Percentiles rank a stretch among this genome's conserved stretches.
Conservation (phyloP, 1,140 invertebrate species). For the Acromyrmex charruanus region DNA sequence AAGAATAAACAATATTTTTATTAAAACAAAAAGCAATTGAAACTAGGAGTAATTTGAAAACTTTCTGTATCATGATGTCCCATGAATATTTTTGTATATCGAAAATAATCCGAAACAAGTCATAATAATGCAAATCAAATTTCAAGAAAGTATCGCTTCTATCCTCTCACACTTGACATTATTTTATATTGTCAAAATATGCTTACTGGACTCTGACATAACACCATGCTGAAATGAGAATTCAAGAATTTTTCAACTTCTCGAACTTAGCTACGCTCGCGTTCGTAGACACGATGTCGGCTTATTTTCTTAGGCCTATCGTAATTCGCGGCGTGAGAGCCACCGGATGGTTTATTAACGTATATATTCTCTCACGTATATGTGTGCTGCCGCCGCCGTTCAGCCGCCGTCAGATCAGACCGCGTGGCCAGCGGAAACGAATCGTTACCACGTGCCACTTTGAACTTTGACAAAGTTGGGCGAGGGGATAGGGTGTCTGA, state of each 20-base stretch:
- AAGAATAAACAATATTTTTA: neutral
- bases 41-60: neutral
- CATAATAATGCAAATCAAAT: neutral
- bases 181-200: neutral
- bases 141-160: neutral
- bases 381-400: conserved; percentile 71
- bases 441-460: conserved; percentile 77
- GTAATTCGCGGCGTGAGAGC: conserved; percentile 69
- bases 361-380: conserved; percentile 17
- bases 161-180: neutral
- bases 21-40: neutral
- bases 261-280: neutral
- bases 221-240: neutral
- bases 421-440: conserved; percentile 72
- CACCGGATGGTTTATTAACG: conserved; percentile 70
- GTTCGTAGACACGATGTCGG: neutral
- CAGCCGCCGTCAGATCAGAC: conserved; percentile 59
- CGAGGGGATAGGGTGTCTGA: conserved; percentile 51
- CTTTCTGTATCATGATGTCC: neutral
- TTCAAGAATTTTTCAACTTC: neutral
- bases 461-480: conserved; percentile 70
- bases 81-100: neutral
- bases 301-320: conserved; percentile 55
- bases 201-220: neutral
- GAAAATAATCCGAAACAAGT: neutral